Conservation (phyloP, 2,888 invertebrate genomes). For the Chaetogeoica ovagalla region DNA sequence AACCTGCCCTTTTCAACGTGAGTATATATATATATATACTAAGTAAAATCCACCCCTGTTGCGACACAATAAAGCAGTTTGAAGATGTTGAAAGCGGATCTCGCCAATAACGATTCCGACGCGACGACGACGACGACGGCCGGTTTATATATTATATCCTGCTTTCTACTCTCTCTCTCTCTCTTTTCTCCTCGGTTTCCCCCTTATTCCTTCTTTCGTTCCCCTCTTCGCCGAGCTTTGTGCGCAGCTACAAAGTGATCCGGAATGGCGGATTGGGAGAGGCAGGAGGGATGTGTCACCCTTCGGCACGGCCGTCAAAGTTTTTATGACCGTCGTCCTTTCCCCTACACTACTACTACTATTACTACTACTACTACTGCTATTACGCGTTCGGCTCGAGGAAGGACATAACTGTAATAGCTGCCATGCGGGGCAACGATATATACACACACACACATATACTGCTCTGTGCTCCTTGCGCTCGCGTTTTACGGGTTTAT, state of each 20-base stretch:
- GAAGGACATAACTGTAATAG: conserved; percentile 44
- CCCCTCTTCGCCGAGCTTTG: conserved; percentile 31
- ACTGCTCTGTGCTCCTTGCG: conserved; percentile 29
- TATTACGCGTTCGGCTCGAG: neutral
- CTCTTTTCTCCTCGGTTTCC: conserved; percentile 9
- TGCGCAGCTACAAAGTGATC: conserved; percentile 48
- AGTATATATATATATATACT: conserved; percentile 3
- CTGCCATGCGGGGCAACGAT: conserved; percentile 25
- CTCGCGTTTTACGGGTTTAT: conserved; percentile 46
- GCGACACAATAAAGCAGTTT: conserved; percentile 51
- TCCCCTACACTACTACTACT: neutral
- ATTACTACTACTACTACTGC: too few relatives aligned
- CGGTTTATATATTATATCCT: conserved; percentile 36
- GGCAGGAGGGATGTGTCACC: conserved; percentile 43
- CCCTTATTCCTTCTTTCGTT: conserved; percentile 16
- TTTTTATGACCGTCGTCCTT: conserved; percentile 39
- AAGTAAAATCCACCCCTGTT: conserved; percentile 46
- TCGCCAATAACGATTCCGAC: conserved; percentile 50
- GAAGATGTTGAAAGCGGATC: conserved; percentile 52
- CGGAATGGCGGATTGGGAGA: neutral
- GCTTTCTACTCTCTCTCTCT: conserved; percentile 28
- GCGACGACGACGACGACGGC: too few relatives aligned
- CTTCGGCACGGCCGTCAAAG: conserved; percentile 35
- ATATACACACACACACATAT: neutral
- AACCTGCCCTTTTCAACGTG: conserved; percentile 40